These are phyloP conservation scores for Coreoperca whiteheadi DNA, from an alignment of 2,113 vertebrate genomes.

Conservation along the genomic window DNA sequence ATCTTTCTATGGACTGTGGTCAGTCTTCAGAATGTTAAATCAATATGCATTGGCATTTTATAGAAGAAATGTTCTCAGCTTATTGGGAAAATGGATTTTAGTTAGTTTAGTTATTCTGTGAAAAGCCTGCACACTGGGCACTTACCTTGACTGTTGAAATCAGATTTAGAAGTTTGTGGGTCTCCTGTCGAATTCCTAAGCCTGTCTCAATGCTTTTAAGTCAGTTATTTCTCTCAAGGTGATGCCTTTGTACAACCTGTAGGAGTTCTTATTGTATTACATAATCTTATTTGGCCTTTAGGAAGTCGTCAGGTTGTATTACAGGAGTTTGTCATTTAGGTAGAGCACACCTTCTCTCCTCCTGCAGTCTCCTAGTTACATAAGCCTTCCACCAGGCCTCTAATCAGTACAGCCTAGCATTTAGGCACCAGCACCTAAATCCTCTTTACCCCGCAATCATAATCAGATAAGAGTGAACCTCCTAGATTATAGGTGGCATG, in stretches of 20 bases:
- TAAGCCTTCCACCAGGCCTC: conserved; percentile 72
- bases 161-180: background rate
- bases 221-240: background rate
- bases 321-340: conserved; percentile 55
- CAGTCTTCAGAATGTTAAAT: conserved; percentile 49
- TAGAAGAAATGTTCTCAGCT: conserved; percentile 41
- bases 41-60: conserved; percentile 58
- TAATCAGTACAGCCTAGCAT: conserved; percentile 80
- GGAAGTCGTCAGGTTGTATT: conserved; percentile 38
- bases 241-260: conserved; percentile 15
- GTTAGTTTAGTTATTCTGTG: conserved; percentile 41
- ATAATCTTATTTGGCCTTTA: conserved; percentile 38
- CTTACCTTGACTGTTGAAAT: conserved; percentile 32
- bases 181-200: background rate
- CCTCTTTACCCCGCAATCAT: conserved; percentile 83
- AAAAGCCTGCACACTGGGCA: background rate
- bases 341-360: conserved; percentile 54
- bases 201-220: background rate
- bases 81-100: conserved; percentile 47
- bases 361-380: conserved; percentile 64
- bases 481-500: conserved; percentile 76
- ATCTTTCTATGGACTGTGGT: conserved; percentile 58
- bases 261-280: conserved; percentile 12
- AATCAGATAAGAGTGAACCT: conserved; percentile 82
- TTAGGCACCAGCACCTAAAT: conserved; percentile 81